phyloP scores from a whole-genome alignment of 2,888 invertebrate genomes.

The Meteorus cinctellus region DNA sequence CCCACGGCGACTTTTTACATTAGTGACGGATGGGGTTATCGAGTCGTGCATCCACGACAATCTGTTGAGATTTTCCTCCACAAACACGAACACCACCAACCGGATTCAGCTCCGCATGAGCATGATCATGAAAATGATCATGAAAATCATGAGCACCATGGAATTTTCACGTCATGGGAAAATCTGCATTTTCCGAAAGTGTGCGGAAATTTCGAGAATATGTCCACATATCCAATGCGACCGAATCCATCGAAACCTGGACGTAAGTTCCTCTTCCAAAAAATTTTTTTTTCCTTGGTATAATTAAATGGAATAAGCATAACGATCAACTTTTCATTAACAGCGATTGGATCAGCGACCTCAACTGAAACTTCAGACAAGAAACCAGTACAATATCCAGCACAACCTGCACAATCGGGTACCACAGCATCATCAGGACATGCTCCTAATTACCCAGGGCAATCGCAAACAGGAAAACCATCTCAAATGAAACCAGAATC shows the following conservation, averaged over 20 bases:
- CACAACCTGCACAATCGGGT: slow-evolving; percentile 45
- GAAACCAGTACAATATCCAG: slow-evolving; percentile 46
- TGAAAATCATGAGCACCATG: slow-evolving; percentile 73
- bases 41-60: slow-evolving; percentile 82
- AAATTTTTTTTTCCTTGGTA: background rate
- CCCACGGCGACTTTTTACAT: slow-evolving; percentile 84
- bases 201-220: slow-evolving; percentile 76
- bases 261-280: background rate
- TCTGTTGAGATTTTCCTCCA: slow-evolving; percentile 81
- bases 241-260: slow-evolving; percentile 27
- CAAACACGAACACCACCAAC: slow-evolving; percentile 65
- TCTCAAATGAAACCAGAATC: slow-evolving; percentile 32
- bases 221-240: slow-evolving; percentile 41
- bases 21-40: slow-evolving; percentile 85
- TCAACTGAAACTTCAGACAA: slow-evolving; percentile 42
- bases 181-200: slow-evolving; percentile 83
- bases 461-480: slow-evolving; percentile 27
- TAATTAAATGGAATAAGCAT: background rate
- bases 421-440: slow-evolving; percentile 42
- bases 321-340: slow-evolving; percentile 16
- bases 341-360: slow-evolving; percentile 43
- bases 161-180: slow-evolving; percentile 79
- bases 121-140: slow-evolving; percentile 57
- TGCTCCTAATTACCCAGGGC: slow-evolving; percentile 58
- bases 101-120: slow-evolving; percentile 51